A percentile compares a stretch with the other conserved stretches of the same genome.
These are phyloP conservation scores for Athalia cordata DNA, from an alignment of 2,888 invertebrate genomes.

Conservation along the genomic window DNA sequence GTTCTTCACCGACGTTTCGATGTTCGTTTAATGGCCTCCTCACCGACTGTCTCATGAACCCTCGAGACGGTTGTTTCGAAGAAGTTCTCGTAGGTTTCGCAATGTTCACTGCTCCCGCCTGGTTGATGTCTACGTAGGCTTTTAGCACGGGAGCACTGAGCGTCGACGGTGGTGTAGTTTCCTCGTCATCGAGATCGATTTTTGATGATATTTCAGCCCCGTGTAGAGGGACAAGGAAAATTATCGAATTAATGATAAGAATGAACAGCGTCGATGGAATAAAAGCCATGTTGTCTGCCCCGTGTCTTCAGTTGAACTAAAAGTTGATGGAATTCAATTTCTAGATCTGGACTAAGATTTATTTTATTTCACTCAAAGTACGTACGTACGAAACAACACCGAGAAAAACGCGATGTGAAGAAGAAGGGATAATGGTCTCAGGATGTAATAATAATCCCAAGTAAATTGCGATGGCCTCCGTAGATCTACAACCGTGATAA, in stretches of 20 bases:
- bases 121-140: conserved; percentile 44
- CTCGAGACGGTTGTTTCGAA: conserved; percentile 23
- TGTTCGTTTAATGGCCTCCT: conserved; percentile 7
- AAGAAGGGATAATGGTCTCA: conserved; percentile 56
- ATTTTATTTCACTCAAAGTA: conserved; percentile 20
- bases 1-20: neutral
- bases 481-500: conserved; percentile 21
- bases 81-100: conserved; percentile 23
- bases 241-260: neutral
- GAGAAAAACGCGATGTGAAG: neutral
- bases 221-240: neutral
- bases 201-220: conserved; percentile 56
- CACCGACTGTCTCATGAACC: conserved; percentile 5
- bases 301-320: conserved; percentile 3
- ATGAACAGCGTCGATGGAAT: neutral
- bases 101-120: conserved; percentile 13
- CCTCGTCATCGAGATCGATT: conserved; percentile 54
- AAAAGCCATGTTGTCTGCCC: conserved; percentile 20
- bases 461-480: conserved; percentile 60
- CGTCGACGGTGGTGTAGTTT: conserved; percentile 28
- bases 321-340: conserved; percentile 39
- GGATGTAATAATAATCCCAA: conserved; percentile 55
- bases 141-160: conserved; percentile 40
- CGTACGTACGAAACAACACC: conserved; percentile 14
- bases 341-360: conserved; percentile 31